Percentiles rank a stretch among this genome's conserved stretches.
Conservation (phyloP, 2,888 invertebrate species). For the Drosophila sordidapex region DNA sequence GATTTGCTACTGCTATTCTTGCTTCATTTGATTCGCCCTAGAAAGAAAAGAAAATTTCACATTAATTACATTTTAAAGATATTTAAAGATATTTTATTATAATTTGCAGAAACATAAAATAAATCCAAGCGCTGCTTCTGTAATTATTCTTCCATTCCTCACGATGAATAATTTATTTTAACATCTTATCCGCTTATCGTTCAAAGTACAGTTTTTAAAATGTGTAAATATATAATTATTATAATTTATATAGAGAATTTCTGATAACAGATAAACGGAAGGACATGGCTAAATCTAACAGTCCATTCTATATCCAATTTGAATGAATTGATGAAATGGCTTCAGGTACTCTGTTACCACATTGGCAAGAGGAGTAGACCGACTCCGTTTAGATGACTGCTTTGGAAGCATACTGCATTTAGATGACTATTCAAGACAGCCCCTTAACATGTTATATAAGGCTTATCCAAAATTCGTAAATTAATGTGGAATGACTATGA, state of each 20-base stretch:
- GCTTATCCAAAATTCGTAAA: not conserved
- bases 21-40: slow-evolving; percentile 96
- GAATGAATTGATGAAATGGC: not conserved
- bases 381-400: not conserved
- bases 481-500: not conserved
- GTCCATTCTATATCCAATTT: rapidly evolving
- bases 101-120: not conserved
- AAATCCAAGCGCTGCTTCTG: not conserved
- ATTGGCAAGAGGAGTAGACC: not conserved
- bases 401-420: not conserved
- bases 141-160: not conserved
- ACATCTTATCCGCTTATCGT: not conserved
- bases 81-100: not conserved
- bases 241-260: not conserved
- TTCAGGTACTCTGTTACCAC: not conserved
- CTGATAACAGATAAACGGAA: not conserved
- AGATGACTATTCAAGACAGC: not conserved
- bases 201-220: not conserved
- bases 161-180: not conserved
- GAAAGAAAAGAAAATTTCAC: slow-evolving; percentile 40
- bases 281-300: not conserved
- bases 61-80: not conserved
- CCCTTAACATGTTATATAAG: not conserved
- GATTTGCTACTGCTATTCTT: slow-evolving; percentile 98
- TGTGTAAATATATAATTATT: not conserved